Percentiles rank a stretch among this genome's conserved stretches.
phyloP scores from a whole-genome alignment of 2,888 invertebrate genomes.

The Mallateleia sp. region DNA sequence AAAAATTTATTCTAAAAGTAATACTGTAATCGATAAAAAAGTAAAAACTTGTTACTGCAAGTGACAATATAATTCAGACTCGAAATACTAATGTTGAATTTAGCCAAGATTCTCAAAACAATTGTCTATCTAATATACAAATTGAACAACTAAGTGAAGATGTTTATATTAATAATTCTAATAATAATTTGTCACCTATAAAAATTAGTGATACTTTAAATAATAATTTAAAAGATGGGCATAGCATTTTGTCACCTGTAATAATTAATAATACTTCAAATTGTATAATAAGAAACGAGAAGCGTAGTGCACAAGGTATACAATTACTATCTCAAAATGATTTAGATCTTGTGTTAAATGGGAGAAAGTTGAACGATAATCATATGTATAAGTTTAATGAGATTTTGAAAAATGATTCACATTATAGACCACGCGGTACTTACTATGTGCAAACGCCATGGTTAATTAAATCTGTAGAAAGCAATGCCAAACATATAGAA shows the following conservation, averaged over 20 bases:
- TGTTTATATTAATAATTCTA: neutral
- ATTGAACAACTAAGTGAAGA: too few relatives aligned
- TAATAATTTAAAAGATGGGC: too few relatives aligned
- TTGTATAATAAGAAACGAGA: too few relatives aligned
- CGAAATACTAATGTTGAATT: too few relatives aligned
- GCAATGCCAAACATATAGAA: slow-evolving; percentile 23
- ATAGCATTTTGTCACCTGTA: too few relatives aligned
- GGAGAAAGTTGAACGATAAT: slow-evolving; percentile 4
- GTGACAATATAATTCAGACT: too few relatives aligned
- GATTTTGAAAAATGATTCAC: slow-evolving; percentile 1
- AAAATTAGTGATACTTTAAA: slow-evolving; percentile 9
- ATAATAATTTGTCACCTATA: neutral
- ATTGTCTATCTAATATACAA: too few relatives aligned
- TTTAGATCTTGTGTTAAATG: neutral
- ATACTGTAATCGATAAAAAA: too few relatives aligned
- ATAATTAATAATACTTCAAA: too few relatives aligned
- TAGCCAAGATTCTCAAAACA: neutral
- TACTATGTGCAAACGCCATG: slow-evolving; percentile 2
- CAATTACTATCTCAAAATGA: neutral
- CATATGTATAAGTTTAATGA: slow-evolving; percentile 27
- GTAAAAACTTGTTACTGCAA: too few relatives aligned
- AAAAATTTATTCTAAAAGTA: too few relatives aligned
- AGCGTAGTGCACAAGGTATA: too few relatives aligned
- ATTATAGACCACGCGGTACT: slow-evolving; percentile 15
- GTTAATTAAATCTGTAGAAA: slow-evolving; percentile 20